Conservation (phyloP, 2,113 vertebrate genomes). For the Pyxicephalus adspersus region DNA sequence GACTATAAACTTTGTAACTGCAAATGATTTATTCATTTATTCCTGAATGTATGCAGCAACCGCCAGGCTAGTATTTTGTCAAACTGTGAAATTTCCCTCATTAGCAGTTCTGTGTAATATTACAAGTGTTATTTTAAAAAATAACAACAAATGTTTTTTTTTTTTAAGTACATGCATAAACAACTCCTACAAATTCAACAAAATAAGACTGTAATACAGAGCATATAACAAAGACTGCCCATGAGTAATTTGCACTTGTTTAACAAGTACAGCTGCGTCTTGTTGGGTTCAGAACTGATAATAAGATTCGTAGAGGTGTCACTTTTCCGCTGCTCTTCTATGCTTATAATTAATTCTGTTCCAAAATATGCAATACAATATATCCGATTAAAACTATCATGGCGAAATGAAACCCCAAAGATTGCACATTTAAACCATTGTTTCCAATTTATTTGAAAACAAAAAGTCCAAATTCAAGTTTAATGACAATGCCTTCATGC, state of each 20-base stretch:
- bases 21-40: no score
- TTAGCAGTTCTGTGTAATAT: no score
- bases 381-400: conserved; percentile 52
- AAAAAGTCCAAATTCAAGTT: conserved; percentile 64
- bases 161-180: background rate
- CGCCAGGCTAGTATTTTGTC: no score
- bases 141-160: background rate
- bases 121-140: background rate
- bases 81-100: no score
- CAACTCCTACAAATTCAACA: background rate
- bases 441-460: conserved; percentile 55
- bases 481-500: conserved; percentile 78
- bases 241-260: conserved; percentile 52
- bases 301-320: conserved; percentile 30
- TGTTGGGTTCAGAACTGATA: conserved; percentile 59
- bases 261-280: conserved; percentile 52
- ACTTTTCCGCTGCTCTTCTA: conserved; percentile 29
- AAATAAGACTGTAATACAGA: background rate
- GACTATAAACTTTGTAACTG: no score
- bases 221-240: conserved; percentile 1
- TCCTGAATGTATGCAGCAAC: no score
- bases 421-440: conserved; percentile 53
- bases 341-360: conserved; percentile 47
- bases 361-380: conserved; percentile 46
- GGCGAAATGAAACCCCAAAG: conserved; percentile 53